These are phyloP conservation scores for Labia minor DNA, from an alignment of 2,888 invertebrate species.

Conservation along the genomic window DNA sequence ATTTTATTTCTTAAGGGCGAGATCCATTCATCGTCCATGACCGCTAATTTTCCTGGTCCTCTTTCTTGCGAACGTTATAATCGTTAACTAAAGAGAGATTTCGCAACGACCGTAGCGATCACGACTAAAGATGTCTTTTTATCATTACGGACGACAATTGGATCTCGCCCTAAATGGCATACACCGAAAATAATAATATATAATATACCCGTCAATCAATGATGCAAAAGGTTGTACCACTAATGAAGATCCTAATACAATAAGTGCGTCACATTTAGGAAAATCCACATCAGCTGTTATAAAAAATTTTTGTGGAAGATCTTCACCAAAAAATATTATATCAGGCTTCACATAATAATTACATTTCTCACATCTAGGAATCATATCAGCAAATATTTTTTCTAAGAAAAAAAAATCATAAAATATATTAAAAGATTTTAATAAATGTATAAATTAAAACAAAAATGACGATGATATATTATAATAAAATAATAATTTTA, in stretches of 20 bases:
- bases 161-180: no score
- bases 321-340: constrained; percentile 92
- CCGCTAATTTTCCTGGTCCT: no score
- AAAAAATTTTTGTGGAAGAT: constrained; percentile 69
- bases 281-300: constrained; percentile 61
- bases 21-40: no score
- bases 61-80: no score
- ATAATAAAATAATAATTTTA: no score
- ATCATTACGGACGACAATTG: no score
- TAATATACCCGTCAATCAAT: constrained; percentile 61
- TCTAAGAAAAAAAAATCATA: constrained; percentile 40
- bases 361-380: constrained; percentile 69
- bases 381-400: constrained; percentile 55
- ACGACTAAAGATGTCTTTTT: no score
- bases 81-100: no score
- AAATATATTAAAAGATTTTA: no score
- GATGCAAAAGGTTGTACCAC: constrained; percentile 92
- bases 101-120: no score
- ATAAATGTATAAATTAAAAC: background rate
- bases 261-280: constrained; percentile 73
- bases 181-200: no score
- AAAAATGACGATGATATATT: background rate
- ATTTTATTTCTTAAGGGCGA: no score
- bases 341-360: constrained; percentile 82
- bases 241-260: constrained; percentile 90